Conservation (phyloP, 2,113 vertebrate species). For the Pan paniscus region DNA sequence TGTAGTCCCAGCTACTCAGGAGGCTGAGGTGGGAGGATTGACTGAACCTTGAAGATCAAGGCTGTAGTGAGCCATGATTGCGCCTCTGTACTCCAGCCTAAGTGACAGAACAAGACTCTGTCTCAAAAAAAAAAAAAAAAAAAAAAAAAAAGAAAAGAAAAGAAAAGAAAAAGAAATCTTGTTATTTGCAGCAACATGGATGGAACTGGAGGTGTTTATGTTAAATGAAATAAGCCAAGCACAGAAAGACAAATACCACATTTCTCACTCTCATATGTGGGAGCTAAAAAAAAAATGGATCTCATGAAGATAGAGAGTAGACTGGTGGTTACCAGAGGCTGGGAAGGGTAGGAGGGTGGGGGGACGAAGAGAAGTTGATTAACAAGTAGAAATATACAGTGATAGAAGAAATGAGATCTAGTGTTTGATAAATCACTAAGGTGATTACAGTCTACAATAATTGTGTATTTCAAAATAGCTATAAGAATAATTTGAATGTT, state of each 20-base stretch:
- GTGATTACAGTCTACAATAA: neutral
- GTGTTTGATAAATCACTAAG: neutral
- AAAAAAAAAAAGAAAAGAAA: no score
- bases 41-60: no score
- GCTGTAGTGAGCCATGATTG: no score
- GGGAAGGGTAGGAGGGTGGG: neutral
- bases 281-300: neutral
- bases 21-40: no score
- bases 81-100: no score
- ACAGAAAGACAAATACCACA: neutral
- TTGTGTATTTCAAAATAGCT: neutral
- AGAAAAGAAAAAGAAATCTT: neutral
- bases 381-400: neutral
- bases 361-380: neutral
- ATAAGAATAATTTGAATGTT: neutral
- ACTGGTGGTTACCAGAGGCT: neutral
- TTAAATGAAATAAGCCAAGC: neutral
- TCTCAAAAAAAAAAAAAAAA: no score
- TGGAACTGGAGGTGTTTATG: neutral
- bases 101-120: no score
- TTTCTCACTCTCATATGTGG: neutral
- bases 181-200: neutral
- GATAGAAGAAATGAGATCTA: neutral
- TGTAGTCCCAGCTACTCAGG: no score
- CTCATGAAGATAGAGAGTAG: neutral